These are phyloP conservation scores for Melipona quadrifasciata DNA, from an alignment of 1,140 invertebrate genomes.

Conservation along the genomic window DNA sequence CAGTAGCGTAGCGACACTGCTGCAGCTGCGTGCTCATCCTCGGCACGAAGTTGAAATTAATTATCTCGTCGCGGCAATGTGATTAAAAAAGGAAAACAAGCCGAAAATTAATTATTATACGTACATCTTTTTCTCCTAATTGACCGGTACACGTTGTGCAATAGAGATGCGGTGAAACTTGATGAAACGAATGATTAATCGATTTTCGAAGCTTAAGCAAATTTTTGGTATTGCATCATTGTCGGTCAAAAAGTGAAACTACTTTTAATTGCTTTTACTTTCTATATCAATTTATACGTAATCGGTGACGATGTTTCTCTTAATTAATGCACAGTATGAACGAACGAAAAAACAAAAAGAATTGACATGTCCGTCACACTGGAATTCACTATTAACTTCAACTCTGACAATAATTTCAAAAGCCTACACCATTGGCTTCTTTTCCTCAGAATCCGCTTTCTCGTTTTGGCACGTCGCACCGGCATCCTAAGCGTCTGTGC, in stretches of 20 bases:
- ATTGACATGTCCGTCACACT: background rate
- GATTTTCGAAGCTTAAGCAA: background rate
- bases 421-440: slow-evolving; percentile 55
- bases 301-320: background rate
- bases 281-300: background rate
- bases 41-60: background rate
- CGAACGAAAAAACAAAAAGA: background rate
- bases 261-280: background rate
- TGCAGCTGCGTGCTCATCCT: background rate
- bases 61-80: background rate
- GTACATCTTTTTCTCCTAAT: background rate
- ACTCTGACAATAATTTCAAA: slow-evolving; percentile 26
- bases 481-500: background rate
- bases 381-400: background rate
- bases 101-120: background rate
- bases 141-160: too few relatives aligned
- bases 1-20: slow-evolving; percentile 67
- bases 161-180: too few relatives aligned
- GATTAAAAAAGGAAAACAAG: background rate
- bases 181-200: background rate
- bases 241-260: background rate
- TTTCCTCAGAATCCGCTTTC: slow-evolving; percentile 62
- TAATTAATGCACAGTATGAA: background rate
- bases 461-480: slow-evolving; percentile 31
- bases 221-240: background rate